Evolutionary conservation across 1,140 invertebrate genomes (phyloP).

Genomic region (Macrosteles quadrilineatus): DNA sequence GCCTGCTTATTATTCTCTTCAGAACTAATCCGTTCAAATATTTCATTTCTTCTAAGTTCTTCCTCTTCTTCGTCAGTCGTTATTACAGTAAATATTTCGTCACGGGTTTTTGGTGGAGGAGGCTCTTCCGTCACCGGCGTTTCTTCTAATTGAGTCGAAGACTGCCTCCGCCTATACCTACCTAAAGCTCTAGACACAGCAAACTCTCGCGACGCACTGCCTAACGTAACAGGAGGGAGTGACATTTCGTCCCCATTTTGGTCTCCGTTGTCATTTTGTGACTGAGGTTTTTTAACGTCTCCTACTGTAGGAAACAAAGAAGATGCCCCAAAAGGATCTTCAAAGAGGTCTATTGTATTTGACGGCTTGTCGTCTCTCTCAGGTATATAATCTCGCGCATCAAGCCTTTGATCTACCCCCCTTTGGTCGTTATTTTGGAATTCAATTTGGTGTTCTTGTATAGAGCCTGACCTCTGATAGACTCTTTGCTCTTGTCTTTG

Average conservation of each 20-base stretch:
- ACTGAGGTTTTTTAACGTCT: constrained; percentile 64
- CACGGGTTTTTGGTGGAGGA: constrained; percentile 31
- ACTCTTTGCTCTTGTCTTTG: constrained; percentile 31
- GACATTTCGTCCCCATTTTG: constrained; percentile 49
- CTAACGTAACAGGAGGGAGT: constrained; percentile 57
- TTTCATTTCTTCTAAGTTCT: constrained; percentile 41
- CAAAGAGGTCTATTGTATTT: constrained; percentile 29
- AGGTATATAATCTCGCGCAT: too few species aligned
- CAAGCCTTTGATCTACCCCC: too few species aligned
- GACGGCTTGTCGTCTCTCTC: too few species aligned
- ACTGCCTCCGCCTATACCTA: constrained; percentile 75
- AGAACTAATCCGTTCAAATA: constrained; percentile 41
- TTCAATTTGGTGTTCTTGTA: too few species aligned
- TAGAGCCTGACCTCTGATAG: not conserved
- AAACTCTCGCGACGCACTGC: constrained; percentile 74
- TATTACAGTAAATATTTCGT: constrained; percentile 36
- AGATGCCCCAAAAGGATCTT: constrained; percentile 57
- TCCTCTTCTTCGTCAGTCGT: constrained; percentile 41
- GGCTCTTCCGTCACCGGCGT: constrained; percentile 47
- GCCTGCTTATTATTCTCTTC: constrained; percentile 36
- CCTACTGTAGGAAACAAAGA: constrained; percentile 72
- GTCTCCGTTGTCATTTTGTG: constrained; percentile 49
- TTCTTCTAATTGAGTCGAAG: constrained; percentile 52
- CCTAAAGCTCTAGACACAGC: constrained; percentile 79
- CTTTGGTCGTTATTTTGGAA: too few species aligned